phyloP scores from a whole-genome alignment of 2,797 vertebrate species.

The Perodicticus potto region DNA sequence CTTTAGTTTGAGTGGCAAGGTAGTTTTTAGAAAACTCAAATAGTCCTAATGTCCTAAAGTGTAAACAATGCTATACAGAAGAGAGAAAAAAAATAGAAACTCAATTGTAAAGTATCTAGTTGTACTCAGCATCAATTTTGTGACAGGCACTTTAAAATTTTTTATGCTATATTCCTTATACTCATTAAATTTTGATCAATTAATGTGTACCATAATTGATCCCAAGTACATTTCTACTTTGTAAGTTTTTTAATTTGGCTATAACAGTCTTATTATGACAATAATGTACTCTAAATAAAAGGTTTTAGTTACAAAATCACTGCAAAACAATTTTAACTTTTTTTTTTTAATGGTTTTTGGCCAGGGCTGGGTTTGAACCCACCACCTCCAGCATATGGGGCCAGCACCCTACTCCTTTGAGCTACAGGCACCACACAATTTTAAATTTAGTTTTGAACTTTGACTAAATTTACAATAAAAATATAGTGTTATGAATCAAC shows the following conservation, averaged over 20 bases:
- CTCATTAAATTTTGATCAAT: neutral
- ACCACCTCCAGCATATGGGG: no score
- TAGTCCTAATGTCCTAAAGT: neutral
- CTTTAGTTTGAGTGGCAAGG: neutral
- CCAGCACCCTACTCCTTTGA: no score
- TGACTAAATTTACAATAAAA: neutral
- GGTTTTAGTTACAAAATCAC: neutral
- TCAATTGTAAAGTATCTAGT: neutral
- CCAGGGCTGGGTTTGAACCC: no score
- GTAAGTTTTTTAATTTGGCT: neutral
- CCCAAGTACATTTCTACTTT: neutral
- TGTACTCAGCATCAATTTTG: neutral
- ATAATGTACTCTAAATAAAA: neutral
- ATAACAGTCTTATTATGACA: neutral
- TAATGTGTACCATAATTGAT: neutral
- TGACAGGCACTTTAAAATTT: neutral
- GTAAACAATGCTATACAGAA: neutral
- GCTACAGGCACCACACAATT: no score
- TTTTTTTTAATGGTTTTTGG: no score
- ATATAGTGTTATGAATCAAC: slow-evolving; percentile 2
- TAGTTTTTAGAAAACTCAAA: neutral
- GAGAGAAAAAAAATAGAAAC: neutral
- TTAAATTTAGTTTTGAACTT: slow-evolving; percentile 23
- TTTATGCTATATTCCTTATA: neutral
- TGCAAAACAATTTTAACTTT: neutral